Base-by-base conservation (phyloP, 2,797 vertebrate species). In the Clarias pachynema region DNA sequence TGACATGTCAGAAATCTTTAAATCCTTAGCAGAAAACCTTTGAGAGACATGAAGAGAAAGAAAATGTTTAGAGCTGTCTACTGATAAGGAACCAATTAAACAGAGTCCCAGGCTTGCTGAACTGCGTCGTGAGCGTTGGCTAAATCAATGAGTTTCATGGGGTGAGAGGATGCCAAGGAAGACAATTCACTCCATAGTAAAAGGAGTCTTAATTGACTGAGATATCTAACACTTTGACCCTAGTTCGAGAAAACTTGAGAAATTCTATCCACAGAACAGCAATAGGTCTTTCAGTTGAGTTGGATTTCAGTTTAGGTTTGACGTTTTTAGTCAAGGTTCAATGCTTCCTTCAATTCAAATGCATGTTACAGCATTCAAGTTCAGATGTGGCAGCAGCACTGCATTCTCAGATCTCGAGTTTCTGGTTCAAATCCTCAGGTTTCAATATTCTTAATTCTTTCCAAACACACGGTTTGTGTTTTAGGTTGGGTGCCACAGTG, bases 41-140 rank as follows among this genome's bases (percentile, higher is more conserved):
- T 53, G 37, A 66, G 20, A 56, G 31, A 49, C 20, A 15, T 26
- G 60, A 59, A 10, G n/a, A 63, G 40, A 18, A 22, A 65, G 26
- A 4, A 22, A 18, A 56, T 60, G 53, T 68, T 63, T 80, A 49
- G 56, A 74, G 78, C 24, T 81, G 77, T 83, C 60, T 85, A 34
- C 84, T 86, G 85, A 90, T 87, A 86, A 89, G 81, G 83, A 88
- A 78, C 83, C 83, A 87, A 88, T 87, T 89, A 88, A 73, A 72
- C 7, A 60, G 59, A 74, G 8, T 80, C 81, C 24, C 31, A 63
- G 34, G 63, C 73, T 81, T 77, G 68, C 31, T 84, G 73, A 85
- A 84, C 40, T 65, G 29, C 20, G 37, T 72, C 77, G 59, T 49
- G 20, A 82, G 86, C 49, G 49, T 75, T 84, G 59, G 73, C 60